These are phyloP conservation scores for Speoplatyrhinus poulsoni DNA, from an alignment of 2,113 vertebrate species.

Conservation along the genomic window DNA sequence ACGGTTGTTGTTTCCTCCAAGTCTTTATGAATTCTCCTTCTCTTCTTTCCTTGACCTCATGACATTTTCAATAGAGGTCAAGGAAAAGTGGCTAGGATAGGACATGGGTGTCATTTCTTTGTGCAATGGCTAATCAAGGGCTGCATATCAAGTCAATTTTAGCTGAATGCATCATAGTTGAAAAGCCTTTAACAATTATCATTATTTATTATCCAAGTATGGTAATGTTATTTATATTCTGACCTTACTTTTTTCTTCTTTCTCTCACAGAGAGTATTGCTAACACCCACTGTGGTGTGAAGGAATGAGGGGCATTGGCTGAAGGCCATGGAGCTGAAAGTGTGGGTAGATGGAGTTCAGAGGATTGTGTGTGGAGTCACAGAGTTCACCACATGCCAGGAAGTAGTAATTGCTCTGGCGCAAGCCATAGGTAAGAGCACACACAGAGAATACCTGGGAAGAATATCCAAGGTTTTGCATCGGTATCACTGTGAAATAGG, in stretches of 20 bases:
- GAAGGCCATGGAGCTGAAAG: constrained; percentile 94
- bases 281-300: constrained; percentile 44
- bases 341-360: constrained; percentile 97
- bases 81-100: no score
- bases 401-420: constrained; percentile 95
- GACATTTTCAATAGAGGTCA: no score
- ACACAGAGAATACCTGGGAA: neutral
- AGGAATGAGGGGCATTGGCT: constrained; percentile 70
- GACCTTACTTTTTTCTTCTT: neutral
- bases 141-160: no score
- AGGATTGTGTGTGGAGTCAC: constrained; percentile 96
- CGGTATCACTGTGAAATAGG: no score
- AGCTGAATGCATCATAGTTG: no score
- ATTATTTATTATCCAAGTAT: neutral
- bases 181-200: no score
- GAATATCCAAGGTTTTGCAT: neutral
- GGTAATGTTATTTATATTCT: neutral
- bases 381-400: constrained; percentile 95
- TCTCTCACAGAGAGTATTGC: constrained; percentile 13
- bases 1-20: no score
- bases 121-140: no score
- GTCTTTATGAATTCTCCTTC: no score
- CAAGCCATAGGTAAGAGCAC: constrained; percentile 91
- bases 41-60: no score
- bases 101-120: no score